Evolutionary conservation across 2,888 invertebrate species (phyloP), one percentile per base, ranked within the genome.

Genomic region (Plusia festucae): DNA sequence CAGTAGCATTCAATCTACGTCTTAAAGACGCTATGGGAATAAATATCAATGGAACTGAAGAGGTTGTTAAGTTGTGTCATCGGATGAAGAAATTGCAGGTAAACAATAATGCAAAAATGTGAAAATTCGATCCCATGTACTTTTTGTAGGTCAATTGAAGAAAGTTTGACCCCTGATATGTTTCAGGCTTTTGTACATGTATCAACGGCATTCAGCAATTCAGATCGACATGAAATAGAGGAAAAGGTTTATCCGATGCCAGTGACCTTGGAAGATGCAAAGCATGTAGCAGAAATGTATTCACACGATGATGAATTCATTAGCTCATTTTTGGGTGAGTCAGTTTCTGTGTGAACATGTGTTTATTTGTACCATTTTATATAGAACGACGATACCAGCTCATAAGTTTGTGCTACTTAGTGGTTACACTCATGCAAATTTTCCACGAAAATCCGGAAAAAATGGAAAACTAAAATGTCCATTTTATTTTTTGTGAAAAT

Each of bases 31-130:
- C 84, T 7, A 65, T 85, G 51, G 60, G 51, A 8, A 65, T 70
- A 15, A 86, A 86, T 55, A 74, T 83, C 0, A 70, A 68, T 32
- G 81, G 88, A 0, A 89, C 89, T 0, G 70, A 76, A 16, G 80
- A 84, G 49, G 76, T 89, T 0, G 63, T 89, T 2, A 73, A 77
- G 16, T 73, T 90, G 34, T 82, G 82, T 32, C 83, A 74, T 30
- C 67, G 74, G 2, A 84, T 90, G 76, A 81, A 73, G 59, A 79
- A 84, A 24, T 59, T 88, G 52, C 73, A 84, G 80, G 89, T 89
- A 59, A 63, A 65, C 60, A 2, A 34, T 54, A 22, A n/a, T 20
- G 7, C n/a, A 40, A n/a, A 40, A 40, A 5, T n/a, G 34, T 5
- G 15, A 40, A n/a, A 34, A 11, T 24, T 24, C 2, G 2, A 24